These are phyloP conservation scores for Oreamnos americanus DNA, from an alignment of 2,113 vertebrate genomes.

Conservation along the genomic window DNA sequence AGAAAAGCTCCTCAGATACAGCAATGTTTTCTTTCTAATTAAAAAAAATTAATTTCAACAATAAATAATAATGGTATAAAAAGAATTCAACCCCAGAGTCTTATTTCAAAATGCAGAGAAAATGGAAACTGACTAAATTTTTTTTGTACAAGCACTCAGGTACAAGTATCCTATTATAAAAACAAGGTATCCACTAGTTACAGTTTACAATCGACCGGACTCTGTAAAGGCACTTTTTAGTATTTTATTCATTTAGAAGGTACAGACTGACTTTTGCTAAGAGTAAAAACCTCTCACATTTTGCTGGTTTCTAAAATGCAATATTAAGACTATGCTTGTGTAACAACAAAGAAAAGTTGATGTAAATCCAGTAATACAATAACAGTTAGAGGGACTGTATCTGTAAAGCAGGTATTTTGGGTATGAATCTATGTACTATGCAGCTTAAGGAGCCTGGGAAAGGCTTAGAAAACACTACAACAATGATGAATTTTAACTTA, in stretches of 20 bases:
- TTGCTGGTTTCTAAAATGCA: neutral
- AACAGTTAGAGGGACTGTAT: neutral
- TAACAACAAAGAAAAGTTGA: neutral
- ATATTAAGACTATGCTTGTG: neutral
- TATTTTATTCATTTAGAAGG: slow-evolving; percentile 12
- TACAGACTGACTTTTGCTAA: neutral
- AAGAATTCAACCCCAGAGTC: neutral
- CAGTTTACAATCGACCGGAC: neutral
- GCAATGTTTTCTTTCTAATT: neutral
- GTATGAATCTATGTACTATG: neutral
- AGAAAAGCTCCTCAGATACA: neutral
- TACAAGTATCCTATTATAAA: neutral
- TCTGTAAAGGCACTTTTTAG: neutral
- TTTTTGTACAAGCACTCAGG: neutral
- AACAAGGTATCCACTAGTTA: neutral
- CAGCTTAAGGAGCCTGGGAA: neutral
- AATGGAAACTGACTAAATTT: neutral
- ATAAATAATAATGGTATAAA: neutral
- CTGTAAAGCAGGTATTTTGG: neutral
- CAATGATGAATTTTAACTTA: neutral
- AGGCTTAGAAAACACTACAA: neutral
- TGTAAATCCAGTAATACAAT: neutral
- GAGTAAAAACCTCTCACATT: neutral
- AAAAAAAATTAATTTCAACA: neutral
- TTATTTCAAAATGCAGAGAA: neutral